phyloP scores from a whole-genome alignment of 2,113 vertebrate genomes.

The Mastomys coucha region DNA sequence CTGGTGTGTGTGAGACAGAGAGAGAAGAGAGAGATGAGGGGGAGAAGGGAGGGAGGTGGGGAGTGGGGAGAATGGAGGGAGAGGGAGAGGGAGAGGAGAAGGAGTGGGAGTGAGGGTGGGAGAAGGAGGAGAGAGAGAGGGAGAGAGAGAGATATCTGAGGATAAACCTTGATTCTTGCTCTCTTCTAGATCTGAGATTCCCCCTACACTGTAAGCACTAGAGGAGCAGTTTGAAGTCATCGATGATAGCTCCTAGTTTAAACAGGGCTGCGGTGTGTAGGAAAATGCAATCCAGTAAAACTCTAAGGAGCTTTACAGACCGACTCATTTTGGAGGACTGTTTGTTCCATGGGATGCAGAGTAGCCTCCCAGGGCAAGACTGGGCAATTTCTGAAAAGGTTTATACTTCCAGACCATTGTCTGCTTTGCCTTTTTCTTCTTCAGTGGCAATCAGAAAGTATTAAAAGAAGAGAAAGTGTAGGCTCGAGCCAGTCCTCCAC shows the following conservation, averaged over 20 bases:
- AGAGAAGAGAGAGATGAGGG: background rate
- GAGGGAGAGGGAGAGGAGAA: background rate
- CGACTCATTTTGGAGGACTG: background rate
- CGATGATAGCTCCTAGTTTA: background rate
- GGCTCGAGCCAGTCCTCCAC: conserved; percentile 74
- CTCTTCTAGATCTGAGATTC: background rate
- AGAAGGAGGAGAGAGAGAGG: background rate
- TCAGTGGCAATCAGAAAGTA: conserved; percentile 68
- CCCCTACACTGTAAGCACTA: background rate
- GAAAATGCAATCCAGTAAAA: background rate
- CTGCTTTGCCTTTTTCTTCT: conserved; percentile 61
- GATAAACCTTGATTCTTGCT: conserved; percentile 43
- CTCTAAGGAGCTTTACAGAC: background rate
- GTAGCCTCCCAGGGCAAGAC: conserved; percentile 52
- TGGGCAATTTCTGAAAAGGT: conserved; percentile 52
- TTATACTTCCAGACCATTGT: conserved; percentile 35
- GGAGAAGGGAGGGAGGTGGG: too few species aligned
- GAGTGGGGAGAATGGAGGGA: background rate
- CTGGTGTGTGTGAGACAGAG: conserved; percentile 14
- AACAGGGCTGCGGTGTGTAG: background rate
- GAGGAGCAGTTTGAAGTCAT: conserved; percentile 8
- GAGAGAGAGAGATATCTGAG: conserved; percentile 1
- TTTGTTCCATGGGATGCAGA: background rate
- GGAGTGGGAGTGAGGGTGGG: background rate
- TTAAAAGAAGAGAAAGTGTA: conserved; percentile 64